These are phyloP conservation scores for Lapara coniferarum DNA, from an alignment of 2,888 invertebrate species.

Conservation along the genomic window DNA sequence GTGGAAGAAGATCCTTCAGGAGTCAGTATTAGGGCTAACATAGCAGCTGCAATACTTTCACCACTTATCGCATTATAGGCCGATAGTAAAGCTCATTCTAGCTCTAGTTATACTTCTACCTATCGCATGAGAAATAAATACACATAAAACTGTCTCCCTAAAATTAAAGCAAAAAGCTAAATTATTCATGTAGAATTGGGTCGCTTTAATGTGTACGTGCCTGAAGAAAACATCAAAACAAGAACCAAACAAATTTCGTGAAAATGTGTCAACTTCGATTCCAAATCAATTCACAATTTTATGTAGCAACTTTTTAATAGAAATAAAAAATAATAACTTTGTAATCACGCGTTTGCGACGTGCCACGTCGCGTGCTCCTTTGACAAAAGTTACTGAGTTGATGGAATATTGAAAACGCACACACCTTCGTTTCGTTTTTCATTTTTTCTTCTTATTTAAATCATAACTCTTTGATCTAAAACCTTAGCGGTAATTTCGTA, in stretches of 20 bases:
- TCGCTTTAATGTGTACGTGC: no score
- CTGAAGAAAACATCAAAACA: not conserved
- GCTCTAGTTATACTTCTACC: no score
- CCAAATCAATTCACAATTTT: not conserved
- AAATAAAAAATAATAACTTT: not conserved
- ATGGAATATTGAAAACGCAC: constrained; percentile 54
- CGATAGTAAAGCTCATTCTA: no score
- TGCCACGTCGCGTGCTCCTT: constrained; percentile 32
- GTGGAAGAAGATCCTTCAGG: no score
- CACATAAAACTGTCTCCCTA: no score
- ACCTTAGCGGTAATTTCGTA: constrained; percentile 48
- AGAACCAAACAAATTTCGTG: not conserved
- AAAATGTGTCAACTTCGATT: not conserved
- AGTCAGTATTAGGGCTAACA: no score
- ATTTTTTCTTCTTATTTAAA: constrained; percentile 41
- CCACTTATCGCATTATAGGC: no score
- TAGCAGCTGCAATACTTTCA: no score
- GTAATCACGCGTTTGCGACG: constrained; percentile 1
- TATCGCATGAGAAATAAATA: no score
- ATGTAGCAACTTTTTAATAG: not conserved
- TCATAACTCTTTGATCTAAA: constrained; percentile 55
- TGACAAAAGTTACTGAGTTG: constrained; percentile 41
- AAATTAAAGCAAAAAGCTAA: no score
- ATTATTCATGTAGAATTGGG: no score
- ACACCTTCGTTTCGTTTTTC: constrained; percentile 36